Evolutionary conservation across 2,888 invertebrate genomes (phyloP).

Genomic region (Leucania comma): DNA sequence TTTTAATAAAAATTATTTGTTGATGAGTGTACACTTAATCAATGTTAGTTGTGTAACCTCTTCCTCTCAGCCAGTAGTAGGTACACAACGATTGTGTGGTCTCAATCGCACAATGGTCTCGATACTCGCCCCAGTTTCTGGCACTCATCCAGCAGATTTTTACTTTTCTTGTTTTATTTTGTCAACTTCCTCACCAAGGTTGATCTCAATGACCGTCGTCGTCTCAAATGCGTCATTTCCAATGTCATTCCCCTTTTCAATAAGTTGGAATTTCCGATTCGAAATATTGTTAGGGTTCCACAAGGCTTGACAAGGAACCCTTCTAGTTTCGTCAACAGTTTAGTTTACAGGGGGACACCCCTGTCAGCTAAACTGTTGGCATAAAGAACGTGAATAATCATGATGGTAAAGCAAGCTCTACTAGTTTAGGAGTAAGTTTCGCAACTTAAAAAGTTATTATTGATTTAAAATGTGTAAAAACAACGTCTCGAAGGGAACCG

Average conservation of each 20-base stretch:
- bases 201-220: conserved; percentile 76
- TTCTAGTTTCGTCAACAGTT: too few relatives aligned
- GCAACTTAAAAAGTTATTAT: too few relatives aligned
- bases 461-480: too few relatives aligned
- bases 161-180: conserved; percentile 80
- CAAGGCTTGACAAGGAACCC: too few relatives aligned
- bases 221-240: conserved; percentile 66
- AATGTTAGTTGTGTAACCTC: conserved; percentile 36
- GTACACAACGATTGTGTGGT: conserved; percentile 42
- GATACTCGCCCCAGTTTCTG: conserved; percentile 63
- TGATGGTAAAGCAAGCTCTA: too few relatives aligned
- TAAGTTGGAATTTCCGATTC: conserved; percentile 49
- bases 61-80: conserved; percentile 25
- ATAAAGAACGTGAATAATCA: too few relatives aligned
- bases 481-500: too few relatives aligned
- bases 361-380: too few relatives aligned
- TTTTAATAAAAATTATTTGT: too few relatives aligned
- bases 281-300: neutral
- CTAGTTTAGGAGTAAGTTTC: too few relatives aligned
- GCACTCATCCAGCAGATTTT: conserved; percentile 81
- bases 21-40: too few relatives aligned
- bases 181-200: conserved; percentile 85
- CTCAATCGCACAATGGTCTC: conserved; percentile 54
- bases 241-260: conserved; percentile 78
- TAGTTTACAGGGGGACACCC: too few relatives aligned